Base-by-base conservation (phyloP, 2,797 vertebrate genomes). In the Hylomyscus alleni region DNA sequence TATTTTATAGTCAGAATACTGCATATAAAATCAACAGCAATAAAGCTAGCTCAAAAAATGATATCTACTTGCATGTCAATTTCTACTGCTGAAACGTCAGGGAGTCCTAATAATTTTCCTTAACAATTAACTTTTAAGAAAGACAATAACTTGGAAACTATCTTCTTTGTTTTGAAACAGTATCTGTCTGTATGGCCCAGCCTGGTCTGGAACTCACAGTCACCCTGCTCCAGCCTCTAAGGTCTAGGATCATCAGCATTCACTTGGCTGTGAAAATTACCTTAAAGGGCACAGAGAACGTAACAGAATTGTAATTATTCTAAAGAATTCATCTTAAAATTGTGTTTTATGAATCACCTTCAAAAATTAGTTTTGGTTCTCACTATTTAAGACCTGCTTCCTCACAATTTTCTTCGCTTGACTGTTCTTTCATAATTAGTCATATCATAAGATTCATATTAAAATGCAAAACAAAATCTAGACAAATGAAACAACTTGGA, bases 51-150 rank as follows among this genome's bases (percentile, higher is more conserved):
- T 76, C 56, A 65, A 24, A 20, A 83, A 83, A 52, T 89, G 69
- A 83, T 24, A 58, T 3, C 58, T 83, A 84, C 47, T 50, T 40
- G 24, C 72, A 40, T 20, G 11, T 72, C 67, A 81, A 73, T 47
- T 93, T 58, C 85, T 86, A 29, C 37, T 89, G 47, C 89, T 89
- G 29, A 92, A 89, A 89, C 73, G 92, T 94, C 69, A 92, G 54
- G 65, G 14, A 2, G 47, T n/a, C 56, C 4, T 67, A 67, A 40
- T 44, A 10, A 65, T 58, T 94, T 94, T 92, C 14, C 34, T 85
- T 73, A 58, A 85, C 65, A 47, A 62, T 56, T 75, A 89, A 72
- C 6, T n/a, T 80, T 58, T 93, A 86, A 93, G 56, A 81, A 81
- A 20, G 26, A 81, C 58, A 47, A 26, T 62, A 83, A 62, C 81